Percentiles rank a stretch among this genome's conserved stretches.
Conservation (phyloP, 2,797 vertebrate species). For the Cichlasoma orientale region DNA sequence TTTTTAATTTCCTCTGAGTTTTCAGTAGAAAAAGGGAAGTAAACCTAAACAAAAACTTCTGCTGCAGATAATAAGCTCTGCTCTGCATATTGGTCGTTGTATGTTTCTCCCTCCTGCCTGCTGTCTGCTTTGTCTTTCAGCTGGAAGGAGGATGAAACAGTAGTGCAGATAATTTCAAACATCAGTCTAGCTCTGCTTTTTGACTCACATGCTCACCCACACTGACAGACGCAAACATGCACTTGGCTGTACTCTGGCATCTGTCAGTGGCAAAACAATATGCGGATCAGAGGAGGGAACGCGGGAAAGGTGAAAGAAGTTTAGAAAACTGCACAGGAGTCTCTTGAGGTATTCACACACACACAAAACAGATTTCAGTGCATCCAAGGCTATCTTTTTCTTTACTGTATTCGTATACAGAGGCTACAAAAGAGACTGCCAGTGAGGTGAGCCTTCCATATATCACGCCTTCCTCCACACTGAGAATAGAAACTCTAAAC, state of each 20-base stretch:
- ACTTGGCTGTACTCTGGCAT: slow-evolving; percentile 58
- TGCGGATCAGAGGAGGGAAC: slow-evolving; percentile 57
- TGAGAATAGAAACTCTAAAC: not conserved
- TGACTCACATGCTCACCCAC: slow-evolving; percentile 24
- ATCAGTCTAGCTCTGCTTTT: slow-evolving; percentile 65
- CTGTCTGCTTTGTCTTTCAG: slow-evolving; percentile 46
- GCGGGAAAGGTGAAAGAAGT: slow-evolving; percentile 55
- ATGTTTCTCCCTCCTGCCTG: not conserved
- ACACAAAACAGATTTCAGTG: slow-evolving; percentile 14
- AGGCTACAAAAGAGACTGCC: not conserved
- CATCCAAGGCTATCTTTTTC: slow-evolving; percentile 13
- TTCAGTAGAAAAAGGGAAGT: not conserved
- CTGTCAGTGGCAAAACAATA: slow-evolving; percentile 69
- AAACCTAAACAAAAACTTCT: slow-evolving; percentile 9
- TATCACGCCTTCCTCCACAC: not conserved
- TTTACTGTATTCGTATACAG: not conserved
- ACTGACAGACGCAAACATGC: slow-evolving; percentile 1
- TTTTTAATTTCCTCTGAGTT: slow-evolving; percentile 14
- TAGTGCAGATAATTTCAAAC: slow-evolving; percentile 71
- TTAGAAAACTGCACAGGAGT: slow-evolving; percentile 59
- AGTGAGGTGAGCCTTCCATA: not conserved
- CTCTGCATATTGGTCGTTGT: slow-evolving; percentile 3
- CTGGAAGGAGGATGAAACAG: slow-evolving; percentile 40
- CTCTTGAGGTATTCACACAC: slow-evolving; percentile 26
- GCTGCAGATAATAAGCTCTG: not conserved